phyloP scores from a whole-genome alignment of 1,140 invertebrate genomes.

The Orius laevigatus region DNA sequence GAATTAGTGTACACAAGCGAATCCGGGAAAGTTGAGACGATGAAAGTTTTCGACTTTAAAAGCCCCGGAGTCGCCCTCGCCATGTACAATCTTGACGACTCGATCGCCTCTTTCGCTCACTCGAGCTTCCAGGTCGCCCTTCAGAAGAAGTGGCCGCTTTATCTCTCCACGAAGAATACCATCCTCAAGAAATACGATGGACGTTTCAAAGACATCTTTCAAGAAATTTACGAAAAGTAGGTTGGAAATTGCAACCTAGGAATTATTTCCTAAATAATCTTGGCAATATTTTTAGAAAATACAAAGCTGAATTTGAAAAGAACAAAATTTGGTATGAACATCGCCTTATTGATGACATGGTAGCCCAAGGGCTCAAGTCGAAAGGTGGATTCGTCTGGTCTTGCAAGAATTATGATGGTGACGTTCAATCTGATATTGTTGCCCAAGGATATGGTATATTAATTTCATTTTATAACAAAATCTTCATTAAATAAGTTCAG shows the following conservation, averaged over 20 bases:
- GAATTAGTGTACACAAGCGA: conserved; percentile 47
- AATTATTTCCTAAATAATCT: too few species aligned
- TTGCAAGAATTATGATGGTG: conserved; percentile 85
- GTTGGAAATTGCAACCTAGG: too few species aligned
- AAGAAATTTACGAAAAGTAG: conserved; percentile 71
- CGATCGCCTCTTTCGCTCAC: conserved; percentile 66
- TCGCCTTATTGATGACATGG: conserved; percentile 85
- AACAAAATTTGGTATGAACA: conserved; percentile 80
- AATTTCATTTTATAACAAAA: background rate
- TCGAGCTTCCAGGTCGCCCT: conserved; percentile 69
- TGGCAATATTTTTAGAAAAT: conserved; percentile 35
- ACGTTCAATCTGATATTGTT: conserved; percentile 78
- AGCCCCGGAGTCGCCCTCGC: conserved; percentile 57
- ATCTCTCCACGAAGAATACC: conserved; percentile 82
- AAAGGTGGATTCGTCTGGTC: conserved; percentile 82
- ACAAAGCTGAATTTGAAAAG: conserved; percentile 58
- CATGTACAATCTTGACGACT: conserved; percentile 85
- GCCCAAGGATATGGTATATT: conserved; percentile 56
- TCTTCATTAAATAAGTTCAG: conserved; percentile 22
- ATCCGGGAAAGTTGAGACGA: conserved; percentile 35
- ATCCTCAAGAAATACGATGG: conserved; percentile 83
- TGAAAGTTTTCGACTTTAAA: conserved; percentile 30
- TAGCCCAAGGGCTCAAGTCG: conserved; percentile 74
- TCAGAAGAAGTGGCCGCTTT: conserved; percentile 67
- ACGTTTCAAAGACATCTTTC: conserved; percentile 85